Evolutionary conservation across 2,113 vertebrate species (phyloP).

Genomic region (Poeciliopsis retropinna): DNA sequence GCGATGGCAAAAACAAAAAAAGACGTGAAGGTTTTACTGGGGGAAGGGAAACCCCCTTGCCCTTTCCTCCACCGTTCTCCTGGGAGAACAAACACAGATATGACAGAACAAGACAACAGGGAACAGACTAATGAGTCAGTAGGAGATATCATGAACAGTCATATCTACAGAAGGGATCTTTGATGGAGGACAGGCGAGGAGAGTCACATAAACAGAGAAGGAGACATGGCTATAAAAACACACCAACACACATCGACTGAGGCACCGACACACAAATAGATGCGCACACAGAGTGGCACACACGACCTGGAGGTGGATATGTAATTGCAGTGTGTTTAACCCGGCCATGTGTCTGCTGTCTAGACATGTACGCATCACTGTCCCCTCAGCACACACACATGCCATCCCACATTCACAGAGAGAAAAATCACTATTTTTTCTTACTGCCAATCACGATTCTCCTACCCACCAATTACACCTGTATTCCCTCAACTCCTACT

Average conservation of each 20-base stretch:
- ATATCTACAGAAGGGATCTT: constrained; percentile 62
- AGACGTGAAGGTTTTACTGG: constrained; percentile 20
- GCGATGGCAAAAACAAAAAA: constrained; percentile 7
- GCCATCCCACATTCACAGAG: constrained; percentile 9
- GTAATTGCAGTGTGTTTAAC: constrained; percentile 81
- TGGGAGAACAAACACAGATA: constrained; percentile 61
- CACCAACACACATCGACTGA: constrained; percentile 36
- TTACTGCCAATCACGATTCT: constrained; percentile 47
- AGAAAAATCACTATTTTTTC: constrained; percentile 23
- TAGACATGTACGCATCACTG: constrained; percentile 70
- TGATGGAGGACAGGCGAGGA: constrained; percentile 16
- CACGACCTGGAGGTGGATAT: constrained; percentile 69
- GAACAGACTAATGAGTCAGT: constrained; percentile 65
- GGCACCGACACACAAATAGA: constrained; percentile 23
- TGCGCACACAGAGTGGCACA: constrained; percentile 50
- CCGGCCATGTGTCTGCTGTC: constrained; percentile 77
- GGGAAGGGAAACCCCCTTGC: constrained; percentile 19
- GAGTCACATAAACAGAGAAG: constrained; percentile 20
- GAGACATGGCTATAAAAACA: constrained; percentile 24
- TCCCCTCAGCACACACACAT: constrained; percentile 34
- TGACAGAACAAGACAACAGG: constrained; percentile 63
- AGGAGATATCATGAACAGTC: constrained; percentile 72
- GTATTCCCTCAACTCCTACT: constrained; percentile 43
- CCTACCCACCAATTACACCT: constrained; percentile 46
- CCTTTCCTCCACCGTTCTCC: constrained; percentile 45